Conservation (phyloP, 2,113 vertebrate genomes). For the Piaya cayana region DNA sequence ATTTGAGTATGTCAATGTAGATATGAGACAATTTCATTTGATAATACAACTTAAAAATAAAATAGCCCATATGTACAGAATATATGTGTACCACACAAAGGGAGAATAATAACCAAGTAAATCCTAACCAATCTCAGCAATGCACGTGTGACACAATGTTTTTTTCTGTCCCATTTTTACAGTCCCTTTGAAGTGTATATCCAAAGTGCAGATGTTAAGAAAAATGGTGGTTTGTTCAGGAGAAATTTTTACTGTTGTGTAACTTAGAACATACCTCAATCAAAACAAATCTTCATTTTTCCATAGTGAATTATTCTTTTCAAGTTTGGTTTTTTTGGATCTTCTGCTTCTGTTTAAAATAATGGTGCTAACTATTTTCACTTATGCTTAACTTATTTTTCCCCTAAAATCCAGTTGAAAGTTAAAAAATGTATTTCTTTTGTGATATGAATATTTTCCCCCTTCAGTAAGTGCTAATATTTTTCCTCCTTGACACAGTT, state of each 20-base stretch:
- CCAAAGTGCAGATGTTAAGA: background rate
- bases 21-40: background rate
- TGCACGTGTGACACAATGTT: background rate
- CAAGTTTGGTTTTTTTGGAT: background rate
- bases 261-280: conserved; percentile 6
- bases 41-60: conserved; percentile 40
- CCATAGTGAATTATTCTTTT: background rate
- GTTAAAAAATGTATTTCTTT: background rate
- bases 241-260: background rate
- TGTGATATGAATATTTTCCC: background rate
- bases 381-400: background rate
- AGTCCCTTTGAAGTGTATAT: background rate
- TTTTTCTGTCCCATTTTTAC: conserved; percentile 26
- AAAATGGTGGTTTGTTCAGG: background rate
- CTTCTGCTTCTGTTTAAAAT: background rate
- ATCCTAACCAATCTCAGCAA: conserved; percentile 25
- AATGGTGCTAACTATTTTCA: background rate
- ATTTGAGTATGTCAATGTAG: background rate
- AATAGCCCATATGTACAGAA: conserved; percentile 3
- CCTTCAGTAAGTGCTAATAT: background rate
- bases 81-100: background rate
- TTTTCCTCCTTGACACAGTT: background rate
- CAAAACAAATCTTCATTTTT: background rate
- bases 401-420: background rate
- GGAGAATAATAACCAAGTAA: conserved; percentile 5